These are phyloP conservation scores for Australoheros scitulus DNA, from an alignment of 2,113 vertebrate genomes.

Conservation along the genomic window DNA sequence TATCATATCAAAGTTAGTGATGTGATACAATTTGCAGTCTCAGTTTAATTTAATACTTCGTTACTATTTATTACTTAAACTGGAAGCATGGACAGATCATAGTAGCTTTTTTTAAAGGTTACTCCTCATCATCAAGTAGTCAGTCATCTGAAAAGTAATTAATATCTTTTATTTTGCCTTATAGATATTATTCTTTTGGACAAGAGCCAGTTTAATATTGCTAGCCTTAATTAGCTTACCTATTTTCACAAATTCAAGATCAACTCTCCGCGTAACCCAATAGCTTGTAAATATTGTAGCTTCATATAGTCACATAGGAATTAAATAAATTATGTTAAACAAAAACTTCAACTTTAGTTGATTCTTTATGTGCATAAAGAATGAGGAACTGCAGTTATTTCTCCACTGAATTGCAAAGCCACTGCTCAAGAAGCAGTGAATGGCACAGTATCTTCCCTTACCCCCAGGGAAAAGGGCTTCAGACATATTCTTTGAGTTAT, in stretches of 20 bases:
- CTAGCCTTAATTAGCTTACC: background rate
- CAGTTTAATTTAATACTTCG: background rate
- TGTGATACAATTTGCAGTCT: background rate
- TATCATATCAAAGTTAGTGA: slow-evolving; percentile 1
- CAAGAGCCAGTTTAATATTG: background rate
- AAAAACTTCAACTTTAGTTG: slow-evolving; percentile 4
- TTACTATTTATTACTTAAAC: background rate
- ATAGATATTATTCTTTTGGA: background rate
- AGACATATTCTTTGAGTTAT: slow-evolving; percentile 28
- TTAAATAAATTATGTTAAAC: slow-evolving; percentile 27
- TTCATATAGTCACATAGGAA: background rate
- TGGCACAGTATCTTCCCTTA: background rate
- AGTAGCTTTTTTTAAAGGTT: slow-evolving; percentile 19
- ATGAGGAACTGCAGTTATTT: background rate
- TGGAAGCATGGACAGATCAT: background rate
- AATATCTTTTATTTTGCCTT: background rate
- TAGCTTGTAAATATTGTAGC: slow-evolving; percentile 30
- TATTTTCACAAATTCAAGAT: background rate
- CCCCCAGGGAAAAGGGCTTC: background rate
- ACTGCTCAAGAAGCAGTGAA: background rate
- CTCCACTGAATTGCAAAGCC: background rate
- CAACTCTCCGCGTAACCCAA: background rate
- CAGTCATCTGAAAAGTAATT: background rate
- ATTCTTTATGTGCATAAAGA: slow-evolving; percentile 9
- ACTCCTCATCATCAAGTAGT: background rate